These are phyloP conservation scores for Chelmon rostratus DNA, from an alignment of 2,797 vertebrate genomes.

Conservation along the genomic window DNA sequence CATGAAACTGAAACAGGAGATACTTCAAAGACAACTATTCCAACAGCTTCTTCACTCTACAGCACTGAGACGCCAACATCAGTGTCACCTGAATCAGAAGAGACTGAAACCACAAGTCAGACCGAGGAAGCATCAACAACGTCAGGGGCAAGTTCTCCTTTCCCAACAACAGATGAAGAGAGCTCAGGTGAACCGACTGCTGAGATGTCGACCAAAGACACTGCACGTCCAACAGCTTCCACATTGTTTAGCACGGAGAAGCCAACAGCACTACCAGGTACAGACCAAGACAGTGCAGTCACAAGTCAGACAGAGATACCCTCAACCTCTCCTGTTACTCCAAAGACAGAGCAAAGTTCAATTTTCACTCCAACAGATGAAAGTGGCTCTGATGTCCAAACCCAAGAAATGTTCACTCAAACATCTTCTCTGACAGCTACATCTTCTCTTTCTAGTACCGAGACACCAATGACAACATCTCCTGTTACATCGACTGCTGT, in stretches of 20 bases:
- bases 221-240: background rate
- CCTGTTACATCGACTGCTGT: background rate
- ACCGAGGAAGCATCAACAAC: background rate
- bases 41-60: background rate
- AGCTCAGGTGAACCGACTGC: background rate
- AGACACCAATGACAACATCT: background rate
- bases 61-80: background rate
- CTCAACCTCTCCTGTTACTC: too few species aligned
- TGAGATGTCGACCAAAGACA: background rate
- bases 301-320: too few species aligned
- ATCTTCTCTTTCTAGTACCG: background rate
- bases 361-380: background rate
- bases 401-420: background rate
- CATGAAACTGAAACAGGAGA: background rate
- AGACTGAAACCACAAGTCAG: background rate
- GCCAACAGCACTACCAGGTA: background rate
- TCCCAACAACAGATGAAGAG: background rate
- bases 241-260: constrained; percentile 5
- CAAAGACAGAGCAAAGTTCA: too few species aligned
- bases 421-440: background rate
- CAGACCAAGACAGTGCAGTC: too few species aligned
- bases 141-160: constrained; percentile 2
- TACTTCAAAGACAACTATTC: background rate
- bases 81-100: background rate
- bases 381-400: background rate